phyloP scores from a whole-genome alignment of 2,888 invertebrate species.

The Scrobipalpa atriplicella region DNA sequence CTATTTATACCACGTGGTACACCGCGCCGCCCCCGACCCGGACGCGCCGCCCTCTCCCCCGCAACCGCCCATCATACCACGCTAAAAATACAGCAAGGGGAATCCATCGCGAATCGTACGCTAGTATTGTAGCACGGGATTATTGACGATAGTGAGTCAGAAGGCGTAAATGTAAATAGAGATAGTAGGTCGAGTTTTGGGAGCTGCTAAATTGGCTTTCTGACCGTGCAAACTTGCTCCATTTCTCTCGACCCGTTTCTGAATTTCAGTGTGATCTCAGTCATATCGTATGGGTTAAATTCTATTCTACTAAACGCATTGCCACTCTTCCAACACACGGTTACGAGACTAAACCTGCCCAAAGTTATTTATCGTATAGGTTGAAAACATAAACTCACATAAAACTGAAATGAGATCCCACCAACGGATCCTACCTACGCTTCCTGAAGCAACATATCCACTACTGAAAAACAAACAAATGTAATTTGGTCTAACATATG shows the following conservation, averaged over 20 bases:
- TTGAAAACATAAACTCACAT: not conserved
- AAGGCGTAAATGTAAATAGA: conserved; percentile 45
- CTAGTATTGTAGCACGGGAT: conserved; percentile 38
- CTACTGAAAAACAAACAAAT: not conserved
- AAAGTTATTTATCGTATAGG: not conserved
- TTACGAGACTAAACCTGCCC: not conserved
- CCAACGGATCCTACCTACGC: not conserved
- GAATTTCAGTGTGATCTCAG: not conserved
- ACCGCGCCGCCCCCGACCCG: conserved; percentile 37
- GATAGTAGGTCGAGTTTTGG: not conserved
- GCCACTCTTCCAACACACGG: too few species aligned
- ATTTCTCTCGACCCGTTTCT: not conserved
- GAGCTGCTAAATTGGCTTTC: conserved; percentile 1
- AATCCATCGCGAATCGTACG: conserved; percentile 68
- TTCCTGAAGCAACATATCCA: too few species aligned
- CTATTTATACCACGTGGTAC: conserved; percentile 77
- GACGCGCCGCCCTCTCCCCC: conserved; percentile 34
- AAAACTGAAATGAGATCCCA: not conserved
- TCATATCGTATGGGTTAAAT: not conserved
- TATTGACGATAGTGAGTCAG: conserved; percentile 57
- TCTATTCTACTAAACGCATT: too few species aligned
- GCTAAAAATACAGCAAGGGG: conserved; percentile 71
- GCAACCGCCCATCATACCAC: conserved; percentile 50
- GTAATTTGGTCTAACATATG: not conserved
- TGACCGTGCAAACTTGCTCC: not conserved